Evolutionary conservation across 2,797 vertebrate genomes (phyloP), one percentile per base, ranked within the genome.

Genomic region (Malacoraja senta): DNA sequence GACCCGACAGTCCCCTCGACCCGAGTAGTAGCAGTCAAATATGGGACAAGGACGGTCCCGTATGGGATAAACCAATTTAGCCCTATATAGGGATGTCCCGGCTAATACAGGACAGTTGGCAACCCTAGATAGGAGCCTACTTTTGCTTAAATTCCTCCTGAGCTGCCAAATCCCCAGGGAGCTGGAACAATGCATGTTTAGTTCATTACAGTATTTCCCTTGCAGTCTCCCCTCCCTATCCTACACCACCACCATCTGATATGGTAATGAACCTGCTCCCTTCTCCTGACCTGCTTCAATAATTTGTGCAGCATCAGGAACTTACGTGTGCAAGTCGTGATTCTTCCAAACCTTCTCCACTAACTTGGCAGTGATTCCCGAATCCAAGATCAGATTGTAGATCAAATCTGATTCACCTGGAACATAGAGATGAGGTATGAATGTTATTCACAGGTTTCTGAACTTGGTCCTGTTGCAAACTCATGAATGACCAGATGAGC

Each of bases 291-390:
- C 19, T 88, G 29, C 63, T 19, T 88, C 61, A 88, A 68, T 68
- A 68, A 35, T 26, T 32, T 32, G 0, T 35, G n/a, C 63, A 35
- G 29, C 17, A 35, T 63, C 84, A 9, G 53, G 3, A 83, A 96
- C 98, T 95, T 96, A 99, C 99, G 98, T 99, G 94, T 98, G 98
- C 94, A 99, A 96, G 94, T 99, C 98, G 95, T 99, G 98, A 93
- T 98, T 98, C 95, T 96, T 98, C 99, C 99, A 99, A 93, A 99
- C 98, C 81, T 97, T 97, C 0, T 99, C 98, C n/a, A 98, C 98
- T 95, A 99, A 96, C 96, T 98, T 98, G 94, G 98, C 96, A 0
- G 98, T 99, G 96, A 99, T 98, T 93, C 99, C 99, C 0, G 99
- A 98, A 96, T 99, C 99, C 96, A 99, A 96, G 93, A 99, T 99